A percentile compares a stretch with the other conserved stretches of the same genome.
Conservation (phyloP, 2,888 invertebrate species). For the Invenusta paracnida region DNA sequence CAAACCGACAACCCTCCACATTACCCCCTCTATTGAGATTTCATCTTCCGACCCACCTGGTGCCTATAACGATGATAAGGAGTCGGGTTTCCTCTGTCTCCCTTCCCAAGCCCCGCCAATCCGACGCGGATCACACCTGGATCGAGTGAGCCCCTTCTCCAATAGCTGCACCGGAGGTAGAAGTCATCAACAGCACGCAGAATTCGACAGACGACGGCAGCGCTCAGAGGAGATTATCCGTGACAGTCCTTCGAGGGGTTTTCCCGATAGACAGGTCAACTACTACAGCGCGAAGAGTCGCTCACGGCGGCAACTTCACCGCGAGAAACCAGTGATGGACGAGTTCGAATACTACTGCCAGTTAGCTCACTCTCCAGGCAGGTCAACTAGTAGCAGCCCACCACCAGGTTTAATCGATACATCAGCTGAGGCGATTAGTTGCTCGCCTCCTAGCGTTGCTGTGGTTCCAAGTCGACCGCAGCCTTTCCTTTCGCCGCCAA, state of each 20-base stretch:
- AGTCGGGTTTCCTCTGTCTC: background rate
- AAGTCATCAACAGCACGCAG: background rate
- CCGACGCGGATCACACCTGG: background rate
- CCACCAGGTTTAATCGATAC: background rate
- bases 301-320: background rate
- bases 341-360: slow-evolving; percentile 3
- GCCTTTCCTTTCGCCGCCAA: background rate
- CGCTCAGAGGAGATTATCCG: background rate
- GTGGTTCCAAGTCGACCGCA: background rate
- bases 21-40: background rate
- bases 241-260: background rate
- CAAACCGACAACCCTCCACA: background rate
- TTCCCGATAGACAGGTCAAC: background rate
- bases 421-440: background rate
- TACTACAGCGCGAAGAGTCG: background rate
- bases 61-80: too few species aligned
- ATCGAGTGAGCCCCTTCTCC: background rate
- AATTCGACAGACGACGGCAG: background rate
- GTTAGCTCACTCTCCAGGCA: background rate
- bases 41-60: background rate
- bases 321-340: background rate
- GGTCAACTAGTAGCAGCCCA: background rate
- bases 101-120: background rate
- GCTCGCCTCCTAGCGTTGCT: background rate
- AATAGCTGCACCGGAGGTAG: background rate